Evolutionary conservation across 1,140 invertebrate species (phyloP).

Genomic region (Lepidurus couesii): DNA sequence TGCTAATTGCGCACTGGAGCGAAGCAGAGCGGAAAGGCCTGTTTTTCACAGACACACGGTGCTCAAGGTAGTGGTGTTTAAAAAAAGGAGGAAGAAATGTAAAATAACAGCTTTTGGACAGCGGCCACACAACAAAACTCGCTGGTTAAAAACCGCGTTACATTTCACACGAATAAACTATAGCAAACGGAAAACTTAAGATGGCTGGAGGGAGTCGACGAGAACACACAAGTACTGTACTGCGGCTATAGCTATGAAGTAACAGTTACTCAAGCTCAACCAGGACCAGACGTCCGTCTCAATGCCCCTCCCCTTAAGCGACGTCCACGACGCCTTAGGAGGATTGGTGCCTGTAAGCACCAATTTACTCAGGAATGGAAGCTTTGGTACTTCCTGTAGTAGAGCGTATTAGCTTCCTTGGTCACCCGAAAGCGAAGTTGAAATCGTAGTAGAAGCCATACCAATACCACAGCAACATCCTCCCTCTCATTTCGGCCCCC

Average conservation of each 20-base stretch:
- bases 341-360: background rate
- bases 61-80: too few species aligned
- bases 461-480: background rate
- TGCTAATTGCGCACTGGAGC: conserved; percentile 6
- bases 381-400: background rate
- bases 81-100: too few species aligned
- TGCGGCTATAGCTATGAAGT: background rate
- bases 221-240: background rate
- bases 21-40: background rate
- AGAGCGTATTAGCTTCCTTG: too few species aligned
- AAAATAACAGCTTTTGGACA: too few species aligned
- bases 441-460: background rate
- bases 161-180: background rate
- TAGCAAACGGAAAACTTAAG: too few species aligned
- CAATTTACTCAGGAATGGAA: background rate
- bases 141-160: background rate
- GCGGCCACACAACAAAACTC: background rate
- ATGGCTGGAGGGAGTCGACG: too few species aligned
- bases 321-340: conserved; percentile 13
- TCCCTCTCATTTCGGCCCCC: background rate
- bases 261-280: background rate
- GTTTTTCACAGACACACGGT: background rate
- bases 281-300: background rate
- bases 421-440: too few species aligned
- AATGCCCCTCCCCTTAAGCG: background rate